phyloP scores from a whole-genome alignment of 2,797 vertebrate species.

The Thamnophis elegans region DNA sequence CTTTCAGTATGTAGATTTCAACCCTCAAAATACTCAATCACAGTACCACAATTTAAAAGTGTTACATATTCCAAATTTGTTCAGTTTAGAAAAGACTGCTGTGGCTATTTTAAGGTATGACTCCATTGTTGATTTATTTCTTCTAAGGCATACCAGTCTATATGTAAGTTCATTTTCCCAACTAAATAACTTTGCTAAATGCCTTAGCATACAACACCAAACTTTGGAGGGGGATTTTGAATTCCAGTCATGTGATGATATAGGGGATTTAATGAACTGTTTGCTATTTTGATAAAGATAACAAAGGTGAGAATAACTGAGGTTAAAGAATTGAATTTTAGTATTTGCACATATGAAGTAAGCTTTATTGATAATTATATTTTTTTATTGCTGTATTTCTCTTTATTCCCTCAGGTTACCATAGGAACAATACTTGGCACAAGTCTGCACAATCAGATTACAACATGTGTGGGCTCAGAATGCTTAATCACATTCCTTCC shows the following conservation, averaged over 20 bases:
- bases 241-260: background rate
- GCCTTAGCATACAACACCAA: background rate
- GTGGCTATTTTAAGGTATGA: background rate
- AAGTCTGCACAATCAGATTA: constrained; percentile 23
- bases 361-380: background rate
- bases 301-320: background rate
- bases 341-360: background rate
- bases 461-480: constrained; percentile 7
- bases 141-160: background rate
- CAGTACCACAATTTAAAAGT: background rate
- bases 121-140: background rate
- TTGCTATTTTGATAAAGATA: background rate
- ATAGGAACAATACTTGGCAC: constrained; percentile 7
- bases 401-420: constrained; percentile 12
- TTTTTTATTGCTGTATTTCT: constrained; percentile 1
- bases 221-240: background rate
- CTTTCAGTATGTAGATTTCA: background rate
- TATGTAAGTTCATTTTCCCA: background rate
- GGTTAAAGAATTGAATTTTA: background rate
- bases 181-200: background rate
- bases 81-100: background rate
- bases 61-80: background rate
- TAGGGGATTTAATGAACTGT: background rate
- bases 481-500: constrained; percentile 24
- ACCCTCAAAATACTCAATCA: background rate